Evolutionary conservation across 2,888 invertebrate species (phyloP), one percentile per base, ranked within the genome.

Genomic region (Helobdella robusta): DNA sequence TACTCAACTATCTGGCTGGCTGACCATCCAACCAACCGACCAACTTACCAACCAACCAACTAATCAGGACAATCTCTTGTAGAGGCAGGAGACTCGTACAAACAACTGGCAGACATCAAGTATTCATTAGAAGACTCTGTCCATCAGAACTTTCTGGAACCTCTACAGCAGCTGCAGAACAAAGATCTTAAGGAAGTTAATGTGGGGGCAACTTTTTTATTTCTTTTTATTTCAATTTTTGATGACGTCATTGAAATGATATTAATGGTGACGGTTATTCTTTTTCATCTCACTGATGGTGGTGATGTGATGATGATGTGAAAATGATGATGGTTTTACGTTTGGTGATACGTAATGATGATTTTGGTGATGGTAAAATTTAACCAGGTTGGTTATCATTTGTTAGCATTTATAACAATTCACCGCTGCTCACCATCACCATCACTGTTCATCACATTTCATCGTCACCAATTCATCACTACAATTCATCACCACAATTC

Each of bases 121-220:
- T 98, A 98, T 83, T 89, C 93, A 66, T 84, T 99, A 77, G 98
- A 99, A 82, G 98, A 99, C 83, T 93, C 91, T 83, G 94, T 98
- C 77, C 97, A 97, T 82, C 98, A 98, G 82, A 98, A 97, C 85
- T 95, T 98, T 83, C 84, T 99, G 74, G 98, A 98, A 81, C 98
- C 98, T 28, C 83, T 98, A 74, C 92, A 92, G 80, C 94, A 95
- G 81, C 84, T 98, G 79, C 95, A 97, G 83, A 91, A 89, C 75
- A 98, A 97, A 85, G 98, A 98, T 81, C 85, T 98, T 66, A 98
- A 97, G 83, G 98, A 98, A 86, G 97, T 98, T 73, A 92, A 95
- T 91, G 93, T 93, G 82, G 83, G 84, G 20, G 28, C 18, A n/a
- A 32, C 30, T 54, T 50, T 50, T 28, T 25, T n/a, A n/a, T 18